These are phyloP conservation scores for Strigamia transsilvanica DNA, from an alignment of 2,888 invertebrate species.

Conservation along the genomic window DNA sequence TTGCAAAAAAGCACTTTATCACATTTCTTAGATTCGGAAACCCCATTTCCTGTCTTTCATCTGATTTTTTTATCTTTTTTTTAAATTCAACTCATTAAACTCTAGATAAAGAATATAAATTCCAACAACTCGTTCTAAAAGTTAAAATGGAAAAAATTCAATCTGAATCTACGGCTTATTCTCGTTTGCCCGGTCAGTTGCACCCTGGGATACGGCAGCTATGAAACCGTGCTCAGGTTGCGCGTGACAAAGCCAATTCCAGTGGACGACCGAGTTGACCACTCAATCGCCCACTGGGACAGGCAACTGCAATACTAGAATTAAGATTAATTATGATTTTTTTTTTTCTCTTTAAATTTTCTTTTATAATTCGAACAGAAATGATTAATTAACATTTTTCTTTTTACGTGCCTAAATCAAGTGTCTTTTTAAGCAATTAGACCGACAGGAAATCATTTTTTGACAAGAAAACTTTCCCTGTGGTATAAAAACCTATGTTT, in stretches of 20 bases:
- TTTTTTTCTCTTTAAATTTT: too few species aligned
- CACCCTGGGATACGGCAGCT: not conserved
- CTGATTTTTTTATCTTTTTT: not conserved
- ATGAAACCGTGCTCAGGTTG: not conserved
- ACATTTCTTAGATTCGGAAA: not conserved
- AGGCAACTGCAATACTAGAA: too few species aligned
- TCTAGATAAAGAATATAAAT: not conserved
- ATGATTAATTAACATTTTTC: not conserved
- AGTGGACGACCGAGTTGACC: too few species aligned
- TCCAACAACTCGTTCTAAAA: not conserved
- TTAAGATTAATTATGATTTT: too few species aligned
- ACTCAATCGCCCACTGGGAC: too few species aligned
- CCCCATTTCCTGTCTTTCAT: not conserved
- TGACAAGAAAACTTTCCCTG: not conserved
- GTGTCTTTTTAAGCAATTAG: constrained; percentile 24
- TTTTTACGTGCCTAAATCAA: not conserved
- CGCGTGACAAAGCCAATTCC: not conserved
- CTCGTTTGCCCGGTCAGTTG: not conserved
- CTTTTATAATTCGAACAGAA: not conserved
- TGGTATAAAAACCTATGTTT: constrained; percentile 32
- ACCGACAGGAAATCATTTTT: not conserved
- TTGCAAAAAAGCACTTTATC: constrained; percentile 32
- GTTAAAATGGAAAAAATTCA: not conserved
- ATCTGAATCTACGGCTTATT: not conserved
- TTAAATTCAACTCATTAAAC: not conserved